Evolutionary conservation across 1,140 invertebrate genomes (phyloP).

Genomic region (Chelonus insularis): DNA sequence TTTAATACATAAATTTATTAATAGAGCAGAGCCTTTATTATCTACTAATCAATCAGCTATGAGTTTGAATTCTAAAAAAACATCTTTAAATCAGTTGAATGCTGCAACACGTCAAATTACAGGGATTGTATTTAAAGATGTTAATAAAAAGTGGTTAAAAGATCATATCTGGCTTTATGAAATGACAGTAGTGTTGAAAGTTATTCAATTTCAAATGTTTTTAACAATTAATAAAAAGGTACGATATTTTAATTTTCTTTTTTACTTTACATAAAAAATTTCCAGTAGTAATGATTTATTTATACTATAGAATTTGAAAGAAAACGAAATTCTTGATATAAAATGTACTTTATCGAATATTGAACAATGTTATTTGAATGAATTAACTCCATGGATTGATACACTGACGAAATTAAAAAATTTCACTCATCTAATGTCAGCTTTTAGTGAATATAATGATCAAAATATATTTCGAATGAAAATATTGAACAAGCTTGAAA

Average conservation of each 20-base stretch:
- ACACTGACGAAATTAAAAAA: slow-evolving; percentile 30
- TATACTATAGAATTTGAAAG: slow-evolving; percentile 9
- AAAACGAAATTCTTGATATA: slow-evolving; percentile 31
- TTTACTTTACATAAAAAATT: not conserved
- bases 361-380: slow-evolving; percentile 23
- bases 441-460: slow-evolving; percentile 32
- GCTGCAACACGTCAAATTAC: slow-evolving; percentile 5
- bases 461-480: slow-evolving; percentile 17
- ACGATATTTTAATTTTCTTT: not conserved
- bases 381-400: slow-evolving; percentile 33
- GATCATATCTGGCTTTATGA: slow-evolving; percentile 31
- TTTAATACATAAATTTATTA: no score
- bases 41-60: no score
- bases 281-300: not conserved
- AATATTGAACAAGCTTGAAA: slow-evolving; percentile 21
- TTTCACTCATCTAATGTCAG: slow-evolving; percentile 39
- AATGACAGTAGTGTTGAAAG: slow-evolving; percentile 27
- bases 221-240: slow-evolving; percentile 32
- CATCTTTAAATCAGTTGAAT: not conserved
- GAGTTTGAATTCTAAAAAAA: not conserved
- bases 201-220: slow-evolving; percentile 23
- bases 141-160: slow-evolving; percentile 30
- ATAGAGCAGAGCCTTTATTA: no score
- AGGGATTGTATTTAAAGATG: slow-evolving; percentile 34
- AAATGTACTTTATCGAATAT: slow-evolving; percentile 31